Base-by-base conservation (phyloP, 1,140 invertebrate species). In the Cheumatopsyche charites region DNA sequence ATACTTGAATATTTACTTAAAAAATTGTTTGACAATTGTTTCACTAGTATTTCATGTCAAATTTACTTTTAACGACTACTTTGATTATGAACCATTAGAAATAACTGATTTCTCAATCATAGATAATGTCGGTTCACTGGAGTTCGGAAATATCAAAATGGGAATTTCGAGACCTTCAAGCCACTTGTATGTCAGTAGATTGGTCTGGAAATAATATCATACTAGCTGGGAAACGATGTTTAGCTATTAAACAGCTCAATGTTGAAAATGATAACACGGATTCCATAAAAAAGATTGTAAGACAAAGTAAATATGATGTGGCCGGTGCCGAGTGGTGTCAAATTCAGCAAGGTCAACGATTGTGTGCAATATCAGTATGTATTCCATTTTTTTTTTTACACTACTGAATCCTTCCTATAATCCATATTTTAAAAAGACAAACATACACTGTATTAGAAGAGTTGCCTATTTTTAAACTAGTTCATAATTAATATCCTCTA, bases 291-390 rank as follows among this genome's bases (percentile, higher is more conserved):
- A 94, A 94, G 77, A 91, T 94, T 78, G 88, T 91, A 11, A 84
- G 94, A 52, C 92, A 95, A 76, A 95, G 94, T 77, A 98, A 98
- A 86, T 97, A 95, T 84, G 95, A 97, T 81, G 92, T 97, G 9
- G 92, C 92, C 6, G 91, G 91, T 61, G 92, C 94, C 0, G 94
- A 97, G 85, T 98, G 95, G 92, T 96, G 94, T 84, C 94, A 93
- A 11, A 91, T 90, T 52, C 81, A 88, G 52, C 85, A 88, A 41
- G 88, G 94, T 73, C 89, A 90, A 78, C 88, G 95, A 79, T 84
- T 93, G 12, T 95, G 95, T 85, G 94, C 94, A 36, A 91, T 97
- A 77, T 94, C 95, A 67, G 95, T 97, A 86, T 90, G 89, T 86
- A 73, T 74, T 49, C n/a, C 17, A 77, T 62, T 68, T 55, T 71